Percentiles rank a stretch among this genome's conserved stretches.
These are phyloP conservation scores for Pygoscelis adeliae DNA, from an alignment of 2,113 vertebrate species.

Conservation along the genomic window DNA sequence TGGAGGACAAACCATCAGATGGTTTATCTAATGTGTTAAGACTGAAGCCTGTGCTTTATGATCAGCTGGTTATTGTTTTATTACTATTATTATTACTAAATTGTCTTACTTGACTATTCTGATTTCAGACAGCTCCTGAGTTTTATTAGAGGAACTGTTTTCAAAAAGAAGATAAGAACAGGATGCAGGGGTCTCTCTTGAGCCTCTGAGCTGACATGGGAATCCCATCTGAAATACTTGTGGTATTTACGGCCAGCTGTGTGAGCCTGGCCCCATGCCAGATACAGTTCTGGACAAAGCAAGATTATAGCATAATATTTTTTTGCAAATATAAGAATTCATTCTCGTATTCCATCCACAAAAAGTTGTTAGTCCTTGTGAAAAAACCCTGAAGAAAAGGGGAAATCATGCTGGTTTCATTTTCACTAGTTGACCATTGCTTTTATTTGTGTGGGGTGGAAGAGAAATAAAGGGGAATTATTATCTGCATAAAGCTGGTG, in stretches of 20 bases:
- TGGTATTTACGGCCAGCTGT: not conserved
- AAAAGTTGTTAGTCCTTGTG: not conserved
- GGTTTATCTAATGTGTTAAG: not conserved
- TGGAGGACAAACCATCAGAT: not conserved
- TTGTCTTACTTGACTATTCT: not conserved
- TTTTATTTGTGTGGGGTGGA: not conserved
- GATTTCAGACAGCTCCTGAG: not conserved
- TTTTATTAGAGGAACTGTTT: not conserved
- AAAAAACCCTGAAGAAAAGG: not conserved
- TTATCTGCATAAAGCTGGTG: not conserved
- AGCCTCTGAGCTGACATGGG: not conserved
- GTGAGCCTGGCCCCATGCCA: not conserved
- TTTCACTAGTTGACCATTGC: not conserved
- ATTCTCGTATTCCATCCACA: not conserved
- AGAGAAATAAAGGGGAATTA: not conserved
- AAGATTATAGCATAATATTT: not conserved
- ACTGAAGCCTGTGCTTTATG: not conserved
- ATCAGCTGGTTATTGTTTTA: not conserved
- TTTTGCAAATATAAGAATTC: not conserved
- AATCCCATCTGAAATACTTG: not conserved
- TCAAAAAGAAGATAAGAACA: not conserved
- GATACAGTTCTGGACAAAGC: not conserved
- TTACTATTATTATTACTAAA: not conserved
- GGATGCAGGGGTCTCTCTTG: not conserved
- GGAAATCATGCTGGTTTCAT: not conserved